Evolutionary conservation across 1,140 invertebrate species (phyloP).

Genomic region (Drosophila bipectinata): DNA sequence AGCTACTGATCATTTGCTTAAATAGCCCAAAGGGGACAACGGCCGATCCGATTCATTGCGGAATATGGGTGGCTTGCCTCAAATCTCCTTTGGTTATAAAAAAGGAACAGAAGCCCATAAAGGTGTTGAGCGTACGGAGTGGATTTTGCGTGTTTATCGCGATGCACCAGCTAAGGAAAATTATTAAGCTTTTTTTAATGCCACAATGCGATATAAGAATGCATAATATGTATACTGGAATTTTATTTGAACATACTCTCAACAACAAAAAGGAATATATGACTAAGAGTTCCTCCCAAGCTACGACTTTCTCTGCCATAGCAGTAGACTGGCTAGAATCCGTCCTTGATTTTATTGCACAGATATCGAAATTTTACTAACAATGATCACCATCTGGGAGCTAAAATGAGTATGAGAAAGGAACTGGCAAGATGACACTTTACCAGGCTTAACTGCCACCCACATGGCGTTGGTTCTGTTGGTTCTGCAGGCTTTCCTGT

Average conservation of each 20-base stretch:
- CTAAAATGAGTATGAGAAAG: constrained; percentile 40
- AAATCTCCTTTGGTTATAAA: constrained; percentile 50
- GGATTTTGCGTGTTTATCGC: constrained; percentile 79
- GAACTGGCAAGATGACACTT: constrained; percentile 32
- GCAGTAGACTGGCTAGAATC: not conserved
- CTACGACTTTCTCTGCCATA: not conserved
- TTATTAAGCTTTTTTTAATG: constrained; percentile 57
- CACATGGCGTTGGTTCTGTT: constrained; percentile 21
- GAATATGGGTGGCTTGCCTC: constrained; percentile 76
- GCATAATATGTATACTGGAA: not conserved
- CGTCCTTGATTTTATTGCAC: constrained; percentile 20
- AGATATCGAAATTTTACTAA: constrained; percentile 21
- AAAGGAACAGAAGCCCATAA: constrained; percentile 14
- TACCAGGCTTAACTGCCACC: constrained; percentile 21
- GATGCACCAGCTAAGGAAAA: constrained; percentile 52
- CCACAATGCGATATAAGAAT: not conserved
- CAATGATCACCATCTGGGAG: constrained; percentile 32
- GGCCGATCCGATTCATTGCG: constrained; percentile 42
- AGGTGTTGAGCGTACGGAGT: constrained; percentile 56
- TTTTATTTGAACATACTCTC: not conserved
- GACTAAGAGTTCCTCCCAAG: no score
- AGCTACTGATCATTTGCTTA: constrained; percentile 75
- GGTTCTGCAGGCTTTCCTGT: not conserved
- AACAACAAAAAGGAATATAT: no score
- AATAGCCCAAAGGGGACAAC: constrained; percentile 74